Percentiles rank a stretch among this genome's conserved stretches.
Conservation (phyloP, 2,113 vertebrate genomes). For the Cacatua alba region DNA sequence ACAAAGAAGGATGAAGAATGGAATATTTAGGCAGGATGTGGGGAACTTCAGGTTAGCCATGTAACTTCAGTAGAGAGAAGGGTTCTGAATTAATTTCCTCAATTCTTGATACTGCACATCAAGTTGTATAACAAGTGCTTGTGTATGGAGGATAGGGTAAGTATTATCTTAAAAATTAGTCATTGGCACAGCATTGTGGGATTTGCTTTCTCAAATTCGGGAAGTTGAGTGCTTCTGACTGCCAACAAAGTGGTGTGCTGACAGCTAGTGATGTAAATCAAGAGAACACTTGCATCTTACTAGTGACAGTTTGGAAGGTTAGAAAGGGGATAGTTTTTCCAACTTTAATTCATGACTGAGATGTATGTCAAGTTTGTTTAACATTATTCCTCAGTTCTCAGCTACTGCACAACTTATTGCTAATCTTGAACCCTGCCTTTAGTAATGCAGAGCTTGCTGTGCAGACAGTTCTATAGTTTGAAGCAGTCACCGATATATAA, state of each 20-base stretch:
- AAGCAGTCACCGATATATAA: background rate
- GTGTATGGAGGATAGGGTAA: background rate
- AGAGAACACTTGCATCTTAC: background rate
- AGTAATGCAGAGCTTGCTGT: background rate
- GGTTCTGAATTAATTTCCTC: background rate
- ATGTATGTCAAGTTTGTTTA: background rate
- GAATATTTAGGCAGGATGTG: background rate
- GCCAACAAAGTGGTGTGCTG: background rate
- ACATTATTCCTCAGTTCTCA: background rate
- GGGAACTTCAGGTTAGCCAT: background rate
- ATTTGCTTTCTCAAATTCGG: background rate
- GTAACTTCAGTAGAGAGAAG: background rate
- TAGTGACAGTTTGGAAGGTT: background rate
- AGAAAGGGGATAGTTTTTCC: background rate
- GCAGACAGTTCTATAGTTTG: background rate
- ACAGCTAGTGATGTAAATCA: background rate
- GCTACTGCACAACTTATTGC: background rate
- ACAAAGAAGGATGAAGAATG: background rate
- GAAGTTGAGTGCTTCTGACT: background rate
- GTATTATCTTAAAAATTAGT: background rate
- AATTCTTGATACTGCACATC: background rate
- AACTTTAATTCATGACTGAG: background rate
- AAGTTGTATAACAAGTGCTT: background rate
- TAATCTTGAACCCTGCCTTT: background rate
- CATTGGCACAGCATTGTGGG: background rate